Base-by-base conservation (phyloP, 2,113 vertebrate genomes). In the Neopipo cinnamomea region DNA sequence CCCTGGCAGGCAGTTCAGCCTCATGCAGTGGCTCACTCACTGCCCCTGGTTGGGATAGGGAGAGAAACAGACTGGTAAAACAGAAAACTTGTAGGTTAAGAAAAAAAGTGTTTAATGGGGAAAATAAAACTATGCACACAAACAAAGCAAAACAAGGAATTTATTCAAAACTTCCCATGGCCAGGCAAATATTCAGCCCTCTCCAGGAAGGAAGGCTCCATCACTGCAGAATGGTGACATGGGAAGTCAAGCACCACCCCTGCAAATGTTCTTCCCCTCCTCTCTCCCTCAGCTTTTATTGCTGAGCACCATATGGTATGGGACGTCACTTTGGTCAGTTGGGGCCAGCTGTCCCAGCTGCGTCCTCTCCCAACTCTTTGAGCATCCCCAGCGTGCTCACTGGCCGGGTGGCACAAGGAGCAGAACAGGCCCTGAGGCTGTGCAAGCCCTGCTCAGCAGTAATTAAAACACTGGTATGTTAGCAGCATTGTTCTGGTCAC, bases 201-300 rank as follows among this genome's bases (percentile, higher is more conserved):
- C 44, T 56, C 33, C 62, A 75, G 37, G 35, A 63, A 28, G 35
- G 16, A 25, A 63, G 21, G 7, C 12, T 72, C 2, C 2, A 2
- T 35, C 22, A 15, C 4, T 52, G 0, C 1, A 0, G 44, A 63
- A 10, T 0, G 0, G 6, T 35, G 37, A 20, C 44, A 35, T 33
- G 30, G 24, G 25, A 56, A 75, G 55, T 31, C 25, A 50, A 74
- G 31, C 3, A 3, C 5, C 35, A 2, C 61, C 11, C 12, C 6
- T 86, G 33, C 2, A 6, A 50, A 65, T 2, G 2, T 46, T 25
- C 9, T 7, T 50, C 35, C 11, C 5, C 53, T 27, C 9, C 35
- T 81, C 31, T 65, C 79, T 8, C 12, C 14, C 1, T 19, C 8
- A 30, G 33, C 12, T 83, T 42, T 73, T 23, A 31, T 16, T 61